phyloP scores from a whole-genome alignment of 2,888 invertebrate species.

The Labia minor region DNA sequence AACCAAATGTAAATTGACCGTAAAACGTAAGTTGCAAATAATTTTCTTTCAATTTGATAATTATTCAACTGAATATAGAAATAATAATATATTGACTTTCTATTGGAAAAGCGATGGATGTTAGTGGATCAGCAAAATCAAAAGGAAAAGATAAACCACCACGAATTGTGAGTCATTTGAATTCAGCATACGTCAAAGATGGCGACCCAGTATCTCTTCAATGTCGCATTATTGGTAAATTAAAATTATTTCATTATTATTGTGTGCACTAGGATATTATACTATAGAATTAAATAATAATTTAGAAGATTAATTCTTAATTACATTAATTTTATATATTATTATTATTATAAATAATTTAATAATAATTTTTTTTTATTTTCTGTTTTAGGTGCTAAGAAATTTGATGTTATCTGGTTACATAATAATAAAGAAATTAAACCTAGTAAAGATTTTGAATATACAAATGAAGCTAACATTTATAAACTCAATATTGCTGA shows the following conservation, averaged over 20 bases:
- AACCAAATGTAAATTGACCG: constrained; percentile 70
- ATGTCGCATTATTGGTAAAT: constrained; percentile 47
- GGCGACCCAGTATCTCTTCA: constrained; percentile 78
- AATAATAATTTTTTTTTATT: constrained; percentile 15
- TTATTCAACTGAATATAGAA: background rate
- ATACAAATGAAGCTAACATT: constrained; percentile 79
- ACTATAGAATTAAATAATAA: no score
- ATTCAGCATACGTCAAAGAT: constrained; percentile 70
- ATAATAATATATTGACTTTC: constrained; percentile 26
- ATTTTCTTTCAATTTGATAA: background rate
- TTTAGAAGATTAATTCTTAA: no score
- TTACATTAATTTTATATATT: background rate
- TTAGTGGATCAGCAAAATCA: constrained; percentile 41
- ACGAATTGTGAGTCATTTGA: constrained; percentile 74
- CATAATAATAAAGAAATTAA: constrained; percentile 96
- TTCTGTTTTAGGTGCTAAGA: constrained; percentile 54
- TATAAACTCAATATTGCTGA: constrained; percentile 85
- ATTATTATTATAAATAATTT: background rate
- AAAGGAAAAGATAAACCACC: constrained; percentile 65
- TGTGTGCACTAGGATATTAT: background rate
- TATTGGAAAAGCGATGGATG: constrained; percentile 64
- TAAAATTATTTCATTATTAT: constrained; percentile 16
- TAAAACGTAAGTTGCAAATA: constrained; percentile 58
- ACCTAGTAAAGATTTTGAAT: constrained; percentile 91
- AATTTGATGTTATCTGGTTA: constrained; percentile 91